phyloP scores from a whole-genome alignment of 2,797 vertebrate species.

The Martes flavigula region DNA sequence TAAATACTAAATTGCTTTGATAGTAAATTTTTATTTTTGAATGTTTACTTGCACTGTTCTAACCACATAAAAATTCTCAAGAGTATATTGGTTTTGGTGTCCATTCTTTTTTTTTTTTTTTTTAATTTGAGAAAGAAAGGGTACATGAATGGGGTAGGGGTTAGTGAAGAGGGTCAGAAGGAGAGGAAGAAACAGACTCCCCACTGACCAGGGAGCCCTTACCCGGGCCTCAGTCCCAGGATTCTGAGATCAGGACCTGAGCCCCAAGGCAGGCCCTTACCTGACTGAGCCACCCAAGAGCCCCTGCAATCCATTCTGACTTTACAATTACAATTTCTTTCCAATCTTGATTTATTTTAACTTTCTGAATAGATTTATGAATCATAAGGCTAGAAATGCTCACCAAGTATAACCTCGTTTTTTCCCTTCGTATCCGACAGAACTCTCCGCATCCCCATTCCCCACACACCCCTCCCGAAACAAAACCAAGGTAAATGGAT shows the following conservation, averaged over 20 bases:
- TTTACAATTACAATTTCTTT: background rate
- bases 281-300: background rate
- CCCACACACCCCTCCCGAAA: background rate
- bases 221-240: background rate
- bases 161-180: background rate
- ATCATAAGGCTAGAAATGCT: constrained; percentile 22
- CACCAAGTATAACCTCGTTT: background rate
- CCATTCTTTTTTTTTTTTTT: background rate
- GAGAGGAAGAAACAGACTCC: background rate
- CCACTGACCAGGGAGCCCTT: background rate
- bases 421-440: background rate
- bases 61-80: background rate
- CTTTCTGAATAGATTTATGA: constrained; percentile 48
- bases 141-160: background rate
- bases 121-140: background rate
- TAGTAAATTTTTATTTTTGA: constrained; percentile 34
- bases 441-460: no score
- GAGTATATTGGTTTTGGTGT: background rate
- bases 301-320: background rate
- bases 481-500: constrained; percentile 2
- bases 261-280: background rate
- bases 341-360: background rate
- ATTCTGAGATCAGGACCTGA: background rate
- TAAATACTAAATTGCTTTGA: background rate
- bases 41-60: background rate